Evolutionary conservation across 1,140 invertebrate species (phyloP), one percentile per base, ranked within the genome.

Genomic region (Hirudo medicinalis): DNA sequence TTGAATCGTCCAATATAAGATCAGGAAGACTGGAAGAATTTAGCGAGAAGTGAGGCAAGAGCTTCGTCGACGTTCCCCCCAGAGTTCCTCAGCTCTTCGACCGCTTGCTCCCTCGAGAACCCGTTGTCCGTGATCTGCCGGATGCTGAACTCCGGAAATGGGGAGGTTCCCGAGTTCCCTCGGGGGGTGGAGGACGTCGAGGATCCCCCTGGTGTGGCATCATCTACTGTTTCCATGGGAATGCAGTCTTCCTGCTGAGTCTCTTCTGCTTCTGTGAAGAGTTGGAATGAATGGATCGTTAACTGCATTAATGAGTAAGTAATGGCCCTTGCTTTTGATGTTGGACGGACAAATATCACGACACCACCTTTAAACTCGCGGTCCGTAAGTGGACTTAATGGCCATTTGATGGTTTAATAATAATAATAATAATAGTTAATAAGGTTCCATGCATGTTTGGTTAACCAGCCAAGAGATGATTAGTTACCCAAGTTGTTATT

Each of bases 51-150:
- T 0, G 78, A 74, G 13, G 76, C 76, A 19, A 81, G 73, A 13
- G 81, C 81, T 60, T 77, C 73, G 54, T 81, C 75, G 8, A 74
- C 74, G 74, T 81, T 75, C 0, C 81, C 81, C 71, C 77, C 76
- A 6, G 77, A 67, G 32, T 74, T 73, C 5, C 74, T 69, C n/a
- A 82, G 72, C 74, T 80, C 80, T 69, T 77, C 76, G 36, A 81
- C 63, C 17, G 78, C 80, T 36, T 77, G 77, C 32, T 77, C 54
- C 32, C 80, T 72, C 15, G 76, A 69, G 73, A 80, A 82, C 36
- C 80, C 80, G 54, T 77, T 72, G 25, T 29, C 67, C 17, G 27
- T 68, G 11, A 74, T 27, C 55, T 67, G 36, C 27, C 43, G 20
- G 29, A 71, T 60, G 40, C 32, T 29, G 54, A 55, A 60, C 57